Percentiles rank a stretch among this genome's conserved stretches.
Evolutionary conservation across 1,140 invertebrate genomes (phyloP).

Genomic region (Frieseomelitta varia): DNA sequence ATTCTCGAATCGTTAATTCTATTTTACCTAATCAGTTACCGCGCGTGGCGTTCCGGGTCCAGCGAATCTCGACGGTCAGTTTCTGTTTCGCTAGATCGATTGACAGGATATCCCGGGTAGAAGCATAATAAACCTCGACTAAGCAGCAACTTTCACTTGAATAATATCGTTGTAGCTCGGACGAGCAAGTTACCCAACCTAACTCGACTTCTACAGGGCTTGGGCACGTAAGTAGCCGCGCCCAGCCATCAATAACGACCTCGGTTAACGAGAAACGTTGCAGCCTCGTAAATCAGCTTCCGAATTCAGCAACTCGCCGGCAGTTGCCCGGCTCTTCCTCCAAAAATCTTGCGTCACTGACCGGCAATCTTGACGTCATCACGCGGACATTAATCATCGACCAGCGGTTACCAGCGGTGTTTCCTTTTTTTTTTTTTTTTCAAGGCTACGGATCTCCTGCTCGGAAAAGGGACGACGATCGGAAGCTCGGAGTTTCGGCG

Average conservation of each 20-base stretch:
- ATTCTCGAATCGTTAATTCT: fast-evolving
- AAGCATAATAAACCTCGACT: not conserved
- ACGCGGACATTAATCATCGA: slow-evolving; percentile 59
- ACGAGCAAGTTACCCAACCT: not conserved
- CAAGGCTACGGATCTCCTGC: too few species aligned
- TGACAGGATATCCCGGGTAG: not conserved
- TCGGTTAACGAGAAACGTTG: slow-evolving; percentile 34
- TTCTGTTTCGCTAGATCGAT: slow-evolving; percentile 17
- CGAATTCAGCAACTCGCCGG: slow-evolving; percentile 26
- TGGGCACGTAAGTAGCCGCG: slow-evolving; percentile 8
- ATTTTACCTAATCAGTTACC: not conserved
- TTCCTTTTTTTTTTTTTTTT: too few species aligned
- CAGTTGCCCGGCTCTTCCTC: not conserved
- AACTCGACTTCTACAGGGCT: not conserved
- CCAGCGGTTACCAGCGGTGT: not conserved
- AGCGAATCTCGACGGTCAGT: not conserved
- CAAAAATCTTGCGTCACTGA: slow-evolving; percentile 62
- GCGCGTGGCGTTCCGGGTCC: not conserved
- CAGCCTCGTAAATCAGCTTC: slow-evolving; percentile 58
- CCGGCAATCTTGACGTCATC: slow-evolving; percentile 59
- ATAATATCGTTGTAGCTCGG: not conserved
- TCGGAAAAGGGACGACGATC: not conserved
- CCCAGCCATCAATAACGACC: slow-evolving; percentile 45
- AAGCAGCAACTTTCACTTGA: slow-evolving; percentile 5
- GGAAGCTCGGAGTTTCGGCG: not conserved